Evolutionary conservation across 1,140 invertebrate species (phyloP), one percentile per base, ranked within the genome.

Genomic region (Drosophila insularis): DNA sequence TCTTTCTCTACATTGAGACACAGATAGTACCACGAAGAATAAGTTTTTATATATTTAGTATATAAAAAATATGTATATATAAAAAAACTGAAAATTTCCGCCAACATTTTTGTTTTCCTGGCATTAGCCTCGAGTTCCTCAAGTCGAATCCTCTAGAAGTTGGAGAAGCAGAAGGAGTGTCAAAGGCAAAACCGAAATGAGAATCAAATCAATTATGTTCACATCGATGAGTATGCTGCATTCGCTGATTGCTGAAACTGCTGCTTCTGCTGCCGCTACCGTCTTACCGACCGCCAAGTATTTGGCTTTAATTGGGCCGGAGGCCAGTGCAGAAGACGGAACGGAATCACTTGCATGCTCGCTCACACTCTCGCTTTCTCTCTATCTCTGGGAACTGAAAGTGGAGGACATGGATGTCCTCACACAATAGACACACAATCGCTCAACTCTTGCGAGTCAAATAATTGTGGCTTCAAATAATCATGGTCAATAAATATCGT

Each of bases 11-110:
- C 78, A 80, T 84, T 87, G 84, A 87, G 84, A 87, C 85, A 89
- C 84, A 87, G 84, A 87, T 84, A 78, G 84, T 80, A 84, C 80
- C 84, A 87, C 82, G 80, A 87, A 80, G 63, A 87, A 84, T 68
- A 68, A 76, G 2, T 46, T 78, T 70, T 60, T 63, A 50, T n/a
- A 50, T 19, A 11, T 21, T 2, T 19, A 43, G 7, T 21, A 21
- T 50, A 21, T 21, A 50, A 21, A 50, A 13, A 37, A 13, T 11
- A 13, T 17, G 19, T 50, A 4, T 21, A 50, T 21, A 50, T 8
- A 53, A 76, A 63, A 81, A 67, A 79, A 63, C 37, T 76, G 60
- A 40, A 68, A 62, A 27, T 56, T 63, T 56, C 13, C 60, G 71
- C 67, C 61, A 59, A 13, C 27, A 27, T 19, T 39, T 17, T 56